These are phyloP conservation scores for Drosophila bocqueti DNA, from an alignment of 1,140 invertebrate genomes.

Conservation along the genomic window DNA sequence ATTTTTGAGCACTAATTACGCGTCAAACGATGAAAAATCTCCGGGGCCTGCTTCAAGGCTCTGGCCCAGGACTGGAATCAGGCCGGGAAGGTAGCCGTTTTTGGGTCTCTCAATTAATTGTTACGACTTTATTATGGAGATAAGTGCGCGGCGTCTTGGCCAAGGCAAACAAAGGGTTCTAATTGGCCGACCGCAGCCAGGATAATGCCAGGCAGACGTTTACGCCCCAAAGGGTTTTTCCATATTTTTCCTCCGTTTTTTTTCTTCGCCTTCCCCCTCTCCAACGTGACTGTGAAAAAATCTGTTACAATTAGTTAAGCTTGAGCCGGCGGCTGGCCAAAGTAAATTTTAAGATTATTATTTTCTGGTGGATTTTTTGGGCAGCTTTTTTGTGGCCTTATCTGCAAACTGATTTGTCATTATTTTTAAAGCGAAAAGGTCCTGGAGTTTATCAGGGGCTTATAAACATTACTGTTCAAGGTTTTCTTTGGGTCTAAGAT, in stretches of 20 bases:
- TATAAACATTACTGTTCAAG: slow-evolving; percentile 61
- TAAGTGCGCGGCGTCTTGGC: slow-evolving; percentile 69
- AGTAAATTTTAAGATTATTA: slow-evolving; percentile 58
- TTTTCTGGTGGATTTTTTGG: slow-evolving; percentile 33
- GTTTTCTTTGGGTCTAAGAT: not conserved
- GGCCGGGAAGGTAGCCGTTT: slow-evolving; percentile 20
- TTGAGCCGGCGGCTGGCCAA: slow-evolving; percentile 53
- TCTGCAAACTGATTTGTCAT: slow-evolving; percentile 85
- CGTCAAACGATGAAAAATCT: slow-evolving; percentile 68
- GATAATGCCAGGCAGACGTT: slow-evolving; percentile 74
- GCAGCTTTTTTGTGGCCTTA: slow-evolving; percentile 45
- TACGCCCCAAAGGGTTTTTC: slow-evolving; percentile 63
- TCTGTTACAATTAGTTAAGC: slow-evolving; percentile 84
- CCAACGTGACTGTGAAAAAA: slow-evolving; percentile 72
- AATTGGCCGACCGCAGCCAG: slow-evolving; percentile 75
- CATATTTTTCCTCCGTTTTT: slow-evolving; percentile 43
- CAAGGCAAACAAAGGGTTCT: slow-evolving; percentile 79
- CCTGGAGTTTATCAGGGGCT: slow-evolving; percentile 50
- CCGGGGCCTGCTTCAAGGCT: slow-evolving; percentile 5
- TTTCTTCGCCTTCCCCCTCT: slow-evolving; percentile 8
- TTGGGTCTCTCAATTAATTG: slow-evolving; percentile 83
- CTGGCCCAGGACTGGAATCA: slow-evolving; percentile 11
- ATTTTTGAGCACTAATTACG: slow-evolving; percentile 76
- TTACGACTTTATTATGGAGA: slow-evolving; percentile 85
- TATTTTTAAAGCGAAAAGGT: slow-evolving; percentile 69